phyloP scores from a whole-genome alignment of 2,888 invertebrate species.

The Anticlea derivata region DNA sequence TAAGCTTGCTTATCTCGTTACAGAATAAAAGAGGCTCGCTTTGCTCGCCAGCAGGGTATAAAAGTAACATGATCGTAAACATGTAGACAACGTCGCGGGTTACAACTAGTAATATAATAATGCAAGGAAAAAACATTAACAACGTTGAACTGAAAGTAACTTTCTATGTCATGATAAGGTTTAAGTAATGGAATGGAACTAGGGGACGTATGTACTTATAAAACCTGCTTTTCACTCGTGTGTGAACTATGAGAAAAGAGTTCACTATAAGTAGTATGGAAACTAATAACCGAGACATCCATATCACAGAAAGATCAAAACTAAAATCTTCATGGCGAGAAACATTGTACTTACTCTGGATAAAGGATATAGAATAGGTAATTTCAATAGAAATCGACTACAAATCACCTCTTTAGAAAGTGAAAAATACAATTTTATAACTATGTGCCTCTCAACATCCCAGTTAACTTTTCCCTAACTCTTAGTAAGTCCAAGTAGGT shows the following conservation, averaged over 20 bases:
- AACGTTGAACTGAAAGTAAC: constrained; percentile 58
- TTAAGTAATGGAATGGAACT: constrained; percentile 26
- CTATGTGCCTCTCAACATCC: constrained; percentile 8
- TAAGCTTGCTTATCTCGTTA: too few relatives aligned
- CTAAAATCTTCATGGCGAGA: neutral
- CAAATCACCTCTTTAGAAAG: constrained; percentile 35
- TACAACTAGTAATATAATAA: constrained; percentile 17
- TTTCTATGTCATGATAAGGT: constrained; percentile 56
- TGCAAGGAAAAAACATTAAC: constrained; percentile 53
- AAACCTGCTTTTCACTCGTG: constrained; percentile 35
- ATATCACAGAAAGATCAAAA: neutral
- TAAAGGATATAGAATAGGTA: neutral
- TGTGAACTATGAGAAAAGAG: constrained; percentile 18
- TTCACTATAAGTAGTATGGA: constrained; percentile 10
- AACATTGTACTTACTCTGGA: neutral
- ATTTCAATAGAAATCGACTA: constrained; percentile 23
- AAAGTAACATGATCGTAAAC: too few relatives aligned
- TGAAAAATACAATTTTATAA: constrained; percentile 19
- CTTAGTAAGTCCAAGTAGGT: constrained; percentile 4
- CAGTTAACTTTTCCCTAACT: constrained; percentile 1
- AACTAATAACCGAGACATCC: neutral
- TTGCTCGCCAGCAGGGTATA: too few relatives aligned
- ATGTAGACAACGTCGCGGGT: too few relatives aligned
- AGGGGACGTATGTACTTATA: constrained; percentile 19
- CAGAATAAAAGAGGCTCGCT: too few relatives aligned